Evolutionary conservation across 1,140 invertebrate species (phyloP).

Genomic region (Cryptotermes secundus): DNA sequence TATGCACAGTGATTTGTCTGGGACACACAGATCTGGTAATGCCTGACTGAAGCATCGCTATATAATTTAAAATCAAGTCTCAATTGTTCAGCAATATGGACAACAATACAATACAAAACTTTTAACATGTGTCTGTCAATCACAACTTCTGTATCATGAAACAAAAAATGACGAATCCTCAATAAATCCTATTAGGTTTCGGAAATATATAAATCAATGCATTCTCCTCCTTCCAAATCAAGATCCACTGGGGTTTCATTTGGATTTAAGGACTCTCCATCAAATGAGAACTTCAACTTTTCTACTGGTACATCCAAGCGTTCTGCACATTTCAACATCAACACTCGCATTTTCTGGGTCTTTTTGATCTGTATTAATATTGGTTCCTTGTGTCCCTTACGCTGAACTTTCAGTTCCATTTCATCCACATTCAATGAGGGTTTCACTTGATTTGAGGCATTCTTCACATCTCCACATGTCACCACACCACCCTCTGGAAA

Average conservation of each 20-base stretch:
- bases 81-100: too few species aligned
- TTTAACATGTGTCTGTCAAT: too few species aligned
- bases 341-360: slow-evolving; percentile 37
- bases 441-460: not conserved
- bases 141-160: too few species aligned
- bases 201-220: slow-evolving; percentile 41
- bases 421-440: slow-evolving; percentile 1
- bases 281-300: slow-evolving; percentile 43
- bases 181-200: not conserved
- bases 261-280: slow-evolving; percentile 42
- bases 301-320: slow-evolving; percentile 33
- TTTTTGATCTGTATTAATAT: slow-evolving; percentile 35
- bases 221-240: slow-evolving; percentile 45
- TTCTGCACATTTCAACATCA: slow-evolving; percentile 42
- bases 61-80: too few species aligned
- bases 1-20: too few species aligned
- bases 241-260: slow-evolving; percentile 40
- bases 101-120: too few species aligned
- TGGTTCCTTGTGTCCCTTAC: slow-evolving; percentile 33
- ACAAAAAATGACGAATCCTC: too few species aligned
- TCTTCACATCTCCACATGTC: not conserved
- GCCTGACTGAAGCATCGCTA: too few species aligned
- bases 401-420: slow-evolving; percentile 40
- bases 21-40: too few species aligned
- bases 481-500: not conserved